Base-by-base conservation (phyloP, 1,140 invertebrate species). In the Bombus confusus region DNA sequence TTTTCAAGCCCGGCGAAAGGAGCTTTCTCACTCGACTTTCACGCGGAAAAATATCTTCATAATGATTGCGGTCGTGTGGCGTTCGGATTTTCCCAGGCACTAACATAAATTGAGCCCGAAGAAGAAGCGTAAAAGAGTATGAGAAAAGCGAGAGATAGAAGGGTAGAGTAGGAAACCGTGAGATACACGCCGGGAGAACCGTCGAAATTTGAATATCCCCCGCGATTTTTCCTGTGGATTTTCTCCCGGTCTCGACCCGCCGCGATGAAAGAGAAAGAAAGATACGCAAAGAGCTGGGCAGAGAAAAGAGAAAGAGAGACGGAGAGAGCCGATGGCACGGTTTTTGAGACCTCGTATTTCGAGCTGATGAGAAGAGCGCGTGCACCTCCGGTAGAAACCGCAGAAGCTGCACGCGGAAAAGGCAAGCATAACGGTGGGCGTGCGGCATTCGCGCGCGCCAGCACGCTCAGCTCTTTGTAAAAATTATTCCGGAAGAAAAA, bases 401-500 rank as follows among this genome's bases (percentile, higher is more conserved):
- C 78, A 77, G 64, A 80, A 76, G 77, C 68, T 83, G 41, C n/a
- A 47, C 68, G 66, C 37, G n/a, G 28, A 73, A 80, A 64, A 78
- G 64, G 74, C 43, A 25, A 52, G 68, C 69, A 81, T 62, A 62
- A 12, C 37, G 72, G n/a, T 28, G 72, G 10, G 72, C 12, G 52
- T n/a, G 52, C 25, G 12, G n/a, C 25, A 9, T 25, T 76, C 3
- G 75, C 34, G 57, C 75, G 37, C 34, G 41, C n/a, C 22, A 6
- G 59, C 28, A n/a, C 75, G 28, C 34, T 77, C 47, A 18, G 43
- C 64, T 76, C 87, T 88, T 89, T 86, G 88, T 87, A 85, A 75
- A 90, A 90, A 87, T 90, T 90, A 87, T 90, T 85, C 84, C 71
- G 34, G 75, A 79, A 80, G 86, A 90, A 90, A 85, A 82, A 81